A percentile compares a stretch with the other conserved stretches of the same genome.
These are phyloP conservation scores for Poeciliopsis infans DNA, from an alignment of 2,797 vertebrate genomes.

Conservation along the genomic window DNA sequence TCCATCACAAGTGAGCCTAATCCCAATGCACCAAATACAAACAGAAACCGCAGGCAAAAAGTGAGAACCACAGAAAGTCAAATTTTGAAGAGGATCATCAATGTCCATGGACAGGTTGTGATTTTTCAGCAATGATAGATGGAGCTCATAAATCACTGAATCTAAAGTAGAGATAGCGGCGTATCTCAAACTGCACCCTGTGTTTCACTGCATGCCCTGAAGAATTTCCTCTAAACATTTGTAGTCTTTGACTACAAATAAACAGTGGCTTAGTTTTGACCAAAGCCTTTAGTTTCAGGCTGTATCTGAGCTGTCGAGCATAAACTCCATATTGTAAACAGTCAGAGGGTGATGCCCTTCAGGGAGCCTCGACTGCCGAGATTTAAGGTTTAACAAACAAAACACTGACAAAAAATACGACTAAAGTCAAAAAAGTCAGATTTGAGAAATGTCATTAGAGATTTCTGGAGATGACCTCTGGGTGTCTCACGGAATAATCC, in stretches of 20 bases:
- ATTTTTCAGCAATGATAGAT: slow-evolving; percentile 22
- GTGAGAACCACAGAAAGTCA: not conserved
- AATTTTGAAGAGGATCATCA: not conserved
- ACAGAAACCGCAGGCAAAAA: slow-evolving; percentile 45
- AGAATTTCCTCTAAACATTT: slow-evolving; percentile 26
- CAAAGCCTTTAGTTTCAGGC: slow-evolving; percentile 25
- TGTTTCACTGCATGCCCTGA: not conserved
- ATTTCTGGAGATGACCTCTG: not conserved
- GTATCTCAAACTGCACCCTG: slow-evolving; percentile 24
- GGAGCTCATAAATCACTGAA: not conserved
- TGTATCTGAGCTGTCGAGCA: not conserved
- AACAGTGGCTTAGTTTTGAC: slow-evolving; percentile 33
- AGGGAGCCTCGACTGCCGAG: not conserved
- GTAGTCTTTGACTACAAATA: slow-evolving; percentile 14
- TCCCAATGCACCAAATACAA: slow-evolving; percentile 57
- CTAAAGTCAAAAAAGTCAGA: not conserved
- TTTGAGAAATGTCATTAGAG: not conserved
- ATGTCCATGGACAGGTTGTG: slow-evolving; percentile 21
- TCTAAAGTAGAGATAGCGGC: slow-evolving; percentile 22
- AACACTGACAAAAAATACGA: slow-evolving; percentile 9
- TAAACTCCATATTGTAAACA: slow-evolving; percentile 22
- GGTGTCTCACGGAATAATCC: slow-evolving; percentile 2
- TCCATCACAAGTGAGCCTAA: slow-evolving; percentile 64
- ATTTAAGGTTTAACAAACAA: slow-evolving; percentile 23
- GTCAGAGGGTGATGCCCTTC: not conserved